Percentiles rank a stretch among this genome's conserved stretches.
These are phyloP conservation scores for Dendronephthya gigantea DNA, from an alignment of 64 coral and sea anemone species.

Conservation along the genomic window DNA sequence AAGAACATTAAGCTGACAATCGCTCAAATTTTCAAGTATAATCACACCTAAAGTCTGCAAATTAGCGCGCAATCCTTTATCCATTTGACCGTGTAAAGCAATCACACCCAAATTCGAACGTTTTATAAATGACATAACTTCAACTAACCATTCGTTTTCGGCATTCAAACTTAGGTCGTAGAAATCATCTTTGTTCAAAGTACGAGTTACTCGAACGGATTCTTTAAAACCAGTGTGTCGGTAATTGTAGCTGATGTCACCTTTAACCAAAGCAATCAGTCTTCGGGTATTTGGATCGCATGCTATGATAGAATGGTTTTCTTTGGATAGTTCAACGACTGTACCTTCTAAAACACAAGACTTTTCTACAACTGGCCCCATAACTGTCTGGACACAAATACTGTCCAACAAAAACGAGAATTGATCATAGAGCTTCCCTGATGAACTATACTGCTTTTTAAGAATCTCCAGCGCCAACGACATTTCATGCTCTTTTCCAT, in stretches of 20 bases:
- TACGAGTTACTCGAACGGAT: not conserved
- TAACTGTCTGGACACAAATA: not conserved
- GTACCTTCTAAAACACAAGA: not conserved
- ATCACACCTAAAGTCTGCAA: not conserved
- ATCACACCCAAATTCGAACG: not conserved
- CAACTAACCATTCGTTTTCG: not conserved
- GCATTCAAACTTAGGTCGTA: not conserved
- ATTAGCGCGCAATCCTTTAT: not conserved
- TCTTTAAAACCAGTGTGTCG: not conserved
- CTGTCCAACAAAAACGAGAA: not conserved
- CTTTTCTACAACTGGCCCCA: not conserved
- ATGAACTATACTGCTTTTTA: not conserved
- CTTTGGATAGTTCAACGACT: not conserved
- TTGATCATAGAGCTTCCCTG: not conserved
- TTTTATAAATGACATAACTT: not conserved
- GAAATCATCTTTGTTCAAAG: not conserved
- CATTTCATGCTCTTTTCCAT: conserved; percentile 56
- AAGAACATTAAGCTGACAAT: not conserved
- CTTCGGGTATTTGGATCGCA: not conserved
- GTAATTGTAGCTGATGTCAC: not conserved
- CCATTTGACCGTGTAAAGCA: not conserved
- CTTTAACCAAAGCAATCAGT: not conserved
- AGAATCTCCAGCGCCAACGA: conserved; percentile 35
- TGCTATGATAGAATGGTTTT: not conserved
- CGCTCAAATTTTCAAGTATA: not conserved